Evolutionary conservation across 2,888 invertebrate genomes (phyloP), one percentile per base, ranked within the genome.

Genomic region (Ceramica pisi): DNA sequence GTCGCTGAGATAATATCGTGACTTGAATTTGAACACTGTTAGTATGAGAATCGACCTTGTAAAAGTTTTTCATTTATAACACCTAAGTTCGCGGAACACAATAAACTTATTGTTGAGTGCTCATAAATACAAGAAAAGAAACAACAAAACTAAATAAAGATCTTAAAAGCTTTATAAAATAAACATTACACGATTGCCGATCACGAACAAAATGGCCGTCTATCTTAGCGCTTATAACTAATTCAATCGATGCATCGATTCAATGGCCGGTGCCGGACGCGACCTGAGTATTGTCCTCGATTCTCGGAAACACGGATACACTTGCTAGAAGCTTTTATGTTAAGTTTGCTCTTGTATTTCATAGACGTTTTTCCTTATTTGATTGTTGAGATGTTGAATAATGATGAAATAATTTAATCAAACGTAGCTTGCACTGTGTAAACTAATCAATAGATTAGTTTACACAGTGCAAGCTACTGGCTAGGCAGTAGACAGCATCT

Each of bases 201-300:
- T 79, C 82, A 80, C 75, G 79, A 75, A 31, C 21, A 74, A 76
- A 68, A 59, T 65, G 21, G 60, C 61, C 12, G 55, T 23, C 41
- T 50, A 80, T 80, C 78, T 74, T 73, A 75, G 61, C 56, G 64
- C 57, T 76, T 76, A 81, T 85, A 80, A 82, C 59, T 71, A 75
- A 86, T 86, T 85, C 81, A 75, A 73, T 74, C 73, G 63, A 57
- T 67, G 41, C 66, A 79, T 84, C 72, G 74, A 81, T 81, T 74
- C 67, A 63, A 65, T 77, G 74, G 57, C 55, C 81, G 72, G 55
- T 73, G 78, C 61, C 74, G 74, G 70, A 66, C 70, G 73, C 71
- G 71, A 64, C 51, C 65, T 23, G 51, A 35, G 50, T 68, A 75
- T 82, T 84, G 76, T 78, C 70, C 46, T 59, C 53, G 65, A 48